A percentile compares a stretch with the other conserved stretches of the same genome.
These are phyloP conservation scores for Drosophila nigricruria DNA, from an alignment of 2,888 invertebrate species.

Conservation along the genomic window DNA sequence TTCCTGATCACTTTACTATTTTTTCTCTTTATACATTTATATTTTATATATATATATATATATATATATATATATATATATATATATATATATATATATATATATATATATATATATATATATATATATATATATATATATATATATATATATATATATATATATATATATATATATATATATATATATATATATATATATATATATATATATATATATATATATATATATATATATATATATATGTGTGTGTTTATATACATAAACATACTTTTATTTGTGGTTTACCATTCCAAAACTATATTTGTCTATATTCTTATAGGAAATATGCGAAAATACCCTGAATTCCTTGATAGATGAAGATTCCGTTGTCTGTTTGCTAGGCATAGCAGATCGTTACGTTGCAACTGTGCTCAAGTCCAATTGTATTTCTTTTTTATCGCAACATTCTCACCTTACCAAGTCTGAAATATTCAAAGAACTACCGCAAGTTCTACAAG, in stretches of 20 bases:
- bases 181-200: neutral
- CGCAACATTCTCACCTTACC: conserved; percentile 81
- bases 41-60: neutral
- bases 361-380: conserved; percentile 88
- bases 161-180: too few species aligned
- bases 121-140: too few species aligned
- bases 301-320: neutral
- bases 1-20: neutral
- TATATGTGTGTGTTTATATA: too few species aligned
- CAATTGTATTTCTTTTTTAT: conserved; percentile 83
- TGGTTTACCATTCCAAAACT: neutral
- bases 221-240: neutral
- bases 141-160: neutral
- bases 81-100: neutral
- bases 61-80: neutral
- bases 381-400: conserved; percentile 89
- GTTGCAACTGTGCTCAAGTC: conserved; percentile 86
- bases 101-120: too few species aligned
- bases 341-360: conserved; percentile 88
- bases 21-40: neutral
- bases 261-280: too few species aligned
- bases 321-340: conserved; percentile 88
- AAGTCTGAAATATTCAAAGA: conserved; percentile 83
- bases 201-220: neutral
- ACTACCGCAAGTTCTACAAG: conserved; percentile 80